Evolutionary conservation across 2,888 invertebrate species (phyloP), one percentile per base, ranked within the genome.

Genomic region (Orgyia antiqua): DNA sequence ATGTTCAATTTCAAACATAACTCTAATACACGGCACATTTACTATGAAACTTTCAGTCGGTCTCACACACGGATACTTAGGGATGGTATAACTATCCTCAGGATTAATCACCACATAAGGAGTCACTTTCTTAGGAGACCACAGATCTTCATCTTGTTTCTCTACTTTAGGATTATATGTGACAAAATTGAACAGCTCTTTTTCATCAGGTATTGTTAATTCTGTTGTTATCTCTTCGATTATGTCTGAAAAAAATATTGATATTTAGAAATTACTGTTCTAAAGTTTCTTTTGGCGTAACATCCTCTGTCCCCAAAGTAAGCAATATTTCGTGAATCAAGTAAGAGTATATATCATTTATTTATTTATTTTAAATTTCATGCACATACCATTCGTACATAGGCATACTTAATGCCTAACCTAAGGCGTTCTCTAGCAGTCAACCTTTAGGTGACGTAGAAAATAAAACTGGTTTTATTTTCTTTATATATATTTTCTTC

Each of bases 81-180:
- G 86, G 43, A 65, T 68, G 0, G 49, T 46, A 40, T 83, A 86
- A 8, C 48, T 60, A 1, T 78, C 77, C 20, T 79, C 80, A 7
- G 64, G 45, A 48, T 57, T 68, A 11, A 68, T 33, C 3, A 61
- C 42, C 8, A 73, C 60, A 18, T 54, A 63, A 0, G 82, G 79
- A 7, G 79, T 83, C 27, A 92, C 74, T 64, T 91, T 91, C 59
- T 89, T 91, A 0, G 93, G 90, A 29, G 91, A 89, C 93, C 93
- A 93, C 2, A 93, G 73, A 55, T 93, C 92, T 33, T 90, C 90
- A 2, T 89, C 87, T 1, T 65, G 58, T 33, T 68, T 83, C 49
- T 74, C 78, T 2, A 54, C 44, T 17, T 70, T 75, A 1, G 76
- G 74, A 26, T 78, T 72, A 42, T 72, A 82, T 10, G 72, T 72